Evolutionary conservation across 2,113 vertebrate species (phyloP).

Genomic region (Alexandromys fortis): DNA sequence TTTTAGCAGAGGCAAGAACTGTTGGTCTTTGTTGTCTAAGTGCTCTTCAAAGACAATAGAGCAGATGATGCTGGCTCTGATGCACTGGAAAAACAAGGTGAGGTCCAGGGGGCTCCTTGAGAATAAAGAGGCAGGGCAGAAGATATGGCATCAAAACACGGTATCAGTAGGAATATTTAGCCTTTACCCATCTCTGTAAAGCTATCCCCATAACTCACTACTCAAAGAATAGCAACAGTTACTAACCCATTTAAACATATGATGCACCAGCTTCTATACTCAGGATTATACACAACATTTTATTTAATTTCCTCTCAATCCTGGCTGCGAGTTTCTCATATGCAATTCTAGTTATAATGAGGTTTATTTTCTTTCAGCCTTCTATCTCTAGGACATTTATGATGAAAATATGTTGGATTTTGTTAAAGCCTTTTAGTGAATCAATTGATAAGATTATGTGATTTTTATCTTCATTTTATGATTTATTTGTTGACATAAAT

Average conservation of each 20-base stretch:
- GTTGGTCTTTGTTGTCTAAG: conserved; percentile 67
- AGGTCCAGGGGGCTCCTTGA: conserved; percentile 1
- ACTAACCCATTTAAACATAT: fast-evolving
- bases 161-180: too few relatives aligned
- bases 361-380: too few relatives aligned
- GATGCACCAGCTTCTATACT: neutral
- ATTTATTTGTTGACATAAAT: too few relatives aligned
- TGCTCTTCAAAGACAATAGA: conserved; percentile 49
- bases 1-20: conserved; percentile 51
- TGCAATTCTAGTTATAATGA: too few relatives aligned
- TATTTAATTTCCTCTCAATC: neutral
- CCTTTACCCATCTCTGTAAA: neutral
- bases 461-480: too few relatives aligned
- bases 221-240: neutral
- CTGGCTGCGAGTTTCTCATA: too few relatives aligned
- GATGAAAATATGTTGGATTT: too few relatives aligned
- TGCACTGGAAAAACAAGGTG: neutral
- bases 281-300: neutral
- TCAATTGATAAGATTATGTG: too few relatives aligned
- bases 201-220: neutral
- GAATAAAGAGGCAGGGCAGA: neutral
- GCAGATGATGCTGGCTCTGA: conserved; percentile 68
- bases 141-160: neutral
- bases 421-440: too few relatives aligned
- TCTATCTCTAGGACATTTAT: too few relatives aligned